Evolutionary conservation across 2,113 vertebrate species (phyloP).

Genomic region (Pipra filicauda): DNA sequence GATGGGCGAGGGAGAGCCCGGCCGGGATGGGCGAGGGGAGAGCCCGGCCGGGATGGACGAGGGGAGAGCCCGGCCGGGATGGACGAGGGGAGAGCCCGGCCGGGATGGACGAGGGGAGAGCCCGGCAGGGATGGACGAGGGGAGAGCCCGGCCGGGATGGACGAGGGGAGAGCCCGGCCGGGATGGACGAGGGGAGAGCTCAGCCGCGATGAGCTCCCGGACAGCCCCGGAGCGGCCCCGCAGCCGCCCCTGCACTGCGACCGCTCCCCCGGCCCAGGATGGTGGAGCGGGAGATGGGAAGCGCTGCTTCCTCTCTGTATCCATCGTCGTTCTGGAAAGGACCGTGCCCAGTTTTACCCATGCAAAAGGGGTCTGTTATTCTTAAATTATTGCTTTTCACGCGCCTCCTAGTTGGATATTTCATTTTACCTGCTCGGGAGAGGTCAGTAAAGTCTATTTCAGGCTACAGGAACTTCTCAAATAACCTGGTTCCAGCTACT

Average conservation of each 20-base stretch:
- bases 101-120: too few relatives aligned
- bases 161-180: too few relatives aligned
- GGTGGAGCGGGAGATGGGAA: background rate
- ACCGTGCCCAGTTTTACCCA: fast-evolving
- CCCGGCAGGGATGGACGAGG: too few relatives aligned
- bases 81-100: too few relatives aligned
- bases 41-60: too few relatives aligned
- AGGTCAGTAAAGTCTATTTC: background rate
- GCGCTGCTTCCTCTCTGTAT: background rate
- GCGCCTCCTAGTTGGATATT: background rate
- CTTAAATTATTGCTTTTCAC: background rate
- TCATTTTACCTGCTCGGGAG: background rate
- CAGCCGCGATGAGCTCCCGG: background rate
- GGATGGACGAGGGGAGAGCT: too few relatives aligned
- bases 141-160: too few relatives aligned
- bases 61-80: too few relatives aligned
- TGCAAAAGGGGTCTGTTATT: background rate
- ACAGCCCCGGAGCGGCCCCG: background rate
- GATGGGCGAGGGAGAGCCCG: too few relatives aligned
- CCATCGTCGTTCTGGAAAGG: background rate
- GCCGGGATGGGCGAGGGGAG: background rate
- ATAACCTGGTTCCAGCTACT: background rate
- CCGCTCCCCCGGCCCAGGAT: background rate
- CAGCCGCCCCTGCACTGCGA: background rate
- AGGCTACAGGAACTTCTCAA: background rate